Base-by-base conservation (phyloP, 2,797 vertebrate species). In the Hipposideros larvatus region DNA sequence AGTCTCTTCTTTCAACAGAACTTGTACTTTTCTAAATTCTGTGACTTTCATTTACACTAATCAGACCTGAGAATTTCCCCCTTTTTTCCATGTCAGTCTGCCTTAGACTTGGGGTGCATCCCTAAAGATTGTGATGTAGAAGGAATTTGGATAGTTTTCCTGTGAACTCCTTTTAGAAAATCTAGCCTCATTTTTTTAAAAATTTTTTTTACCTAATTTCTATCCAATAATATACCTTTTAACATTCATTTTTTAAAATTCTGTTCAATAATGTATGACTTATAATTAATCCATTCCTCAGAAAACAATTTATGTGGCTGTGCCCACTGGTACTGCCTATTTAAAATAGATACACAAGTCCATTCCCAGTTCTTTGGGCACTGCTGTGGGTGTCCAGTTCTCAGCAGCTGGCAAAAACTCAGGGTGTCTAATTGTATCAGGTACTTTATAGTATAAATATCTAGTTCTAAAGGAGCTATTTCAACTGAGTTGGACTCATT, bases 371-470 rank as follows among this genome's bases (percentile, higher is more conserved):
- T 91, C 79, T 65, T 61, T 82, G 34, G 19, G 28, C 34, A 66
- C 11, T 90, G 28, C 43, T 73, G 2, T 61, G 15, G 26, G 2
- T 71, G 11, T 65, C 91, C 22, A 68, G 18, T 88, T 91, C 22
- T 43, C 51, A 71, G 48, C 55, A 83, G 46, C 63, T 90, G 65
- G 90, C 82, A 84, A 53, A 94, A 37, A 34, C n/a, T 16, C 79
- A 75, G 57, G 57, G 21, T 57, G 57, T 85, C 95, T 90, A 75
- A 66, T 86, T 96, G 82, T 92, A 73, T 87, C 74, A 87, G n/a
- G n/a, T 70, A 48, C 26, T 37, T 48, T 48, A 90, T 24, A 79
- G 2, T 84, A 31, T 77, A 75, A 92, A 85, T 46, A 66, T 65
- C 46, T 68, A 48, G 11, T 84, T 90, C 34, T 48, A 65, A 94